phyloP scores from a whole-genome alignment of 2,797 vertebrate genomes.

The Threskiornis aethiopicus region DNA sequence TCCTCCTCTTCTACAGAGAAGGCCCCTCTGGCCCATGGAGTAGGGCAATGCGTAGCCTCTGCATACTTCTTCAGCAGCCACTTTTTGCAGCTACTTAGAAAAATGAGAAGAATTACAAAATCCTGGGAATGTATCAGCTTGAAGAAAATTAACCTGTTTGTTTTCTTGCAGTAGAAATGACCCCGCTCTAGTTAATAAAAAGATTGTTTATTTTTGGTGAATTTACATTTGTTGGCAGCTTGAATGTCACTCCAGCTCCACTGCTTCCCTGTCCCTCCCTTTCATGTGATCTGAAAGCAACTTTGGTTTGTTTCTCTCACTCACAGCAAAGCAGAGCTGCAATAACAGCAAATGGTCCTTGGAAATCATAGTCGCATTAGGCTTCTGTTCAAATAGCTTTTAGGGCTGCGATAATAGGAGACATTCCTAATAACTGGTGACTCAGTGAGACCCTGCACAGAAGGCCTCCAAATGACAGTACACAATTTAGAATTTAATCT shows the following conservation, averaged over 20 bases:
- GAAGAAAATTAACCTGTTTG: not conserved
- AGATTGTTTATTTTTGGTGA: constrained; percentile 56
- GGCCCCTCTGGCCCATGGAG: not conserved
- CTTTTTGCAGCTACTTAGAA: not conserved
- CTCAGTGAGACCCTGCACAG: constrained; percentile 78
- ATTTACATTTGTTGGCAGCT: constrained; percentile 48
- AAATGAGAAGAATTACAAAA: not conserved
- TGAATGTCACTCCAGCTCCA: constrained; percentile 51
- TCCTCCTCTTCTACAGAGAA: not conserved
- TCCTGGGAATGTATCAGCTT: not conserved
- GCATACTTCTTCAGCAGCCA: not conserved
- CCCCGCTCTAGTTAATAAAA: constrained; percentile 10
- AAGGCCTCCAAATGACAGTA: constrained; percentile 79
- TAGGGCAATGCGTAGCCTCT: not conserved
- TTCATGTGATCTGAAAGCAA: constrained; percentile 64
- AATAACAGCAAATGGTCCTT: constrained; percentile 81
- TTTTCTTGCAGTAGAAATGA: constrained; percentile 40
- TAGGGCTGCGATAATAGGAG: constrained; percentile 78
- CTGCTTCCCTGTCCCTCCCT: constrained; percentile 37
- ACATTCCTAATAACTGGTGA: constrained; percentile 80
- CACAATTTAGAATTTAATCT: constrained; percentile 83
- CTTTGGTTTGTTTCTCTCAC: constrained; percentile 70
- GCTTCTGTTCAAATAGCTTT: constrained; percentile 83
- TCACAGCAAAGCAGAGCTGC: constrained; percentile 73
- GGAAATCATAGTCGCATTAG: constrained; percentile 80